Conservation (phyloP, 2,797 vertebrate species). For the Pogoniulus pusillus region DNA sequence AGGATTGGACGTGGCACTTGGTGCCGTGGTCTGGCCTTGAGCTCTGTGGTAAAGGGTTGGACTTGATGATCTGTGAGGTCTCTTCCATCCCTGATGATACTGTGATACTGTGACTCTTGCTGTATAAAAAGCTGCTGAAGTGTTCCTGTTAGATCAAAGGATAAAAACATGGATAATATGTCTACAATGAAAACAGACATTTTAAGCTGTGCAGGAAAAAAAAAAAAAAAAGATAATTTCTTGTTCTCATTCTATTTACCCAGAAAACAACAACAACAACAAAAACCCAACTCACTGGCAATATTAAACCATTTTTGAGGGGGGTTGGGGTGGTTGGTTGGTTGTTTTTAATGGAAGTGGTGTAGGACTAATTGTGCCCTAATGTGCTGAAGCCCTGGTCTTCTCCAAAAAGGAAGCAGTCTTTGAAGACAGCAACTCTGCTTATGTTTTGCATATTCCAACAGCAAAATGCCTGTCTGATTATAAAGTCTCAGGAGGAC, state of each 20-base stretch:
- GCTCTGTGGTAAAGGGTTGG: too few species aligned
- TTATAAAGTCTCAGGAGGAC: not conserved
- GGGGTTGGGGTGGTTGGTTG: too few species aligned
- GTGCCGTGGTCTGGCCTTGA: too few species aligned
- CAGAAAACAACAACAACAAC: not conserved
- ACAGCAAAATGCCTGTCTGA: not conserved
- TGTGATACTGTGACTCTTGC: too few species aligned
- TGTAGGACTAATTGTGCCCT: not conserved
- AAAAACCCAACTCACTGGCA: not conserved
- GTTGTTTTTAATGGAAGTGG: not conserved
- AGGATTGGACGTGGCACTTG: too few species aligned
- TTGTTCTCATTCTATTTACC: not conserved
- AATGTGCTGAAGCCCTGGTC: not conserved
- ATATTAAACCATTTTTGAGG: too few species aligned
- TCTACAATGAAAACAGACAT: not conserved
- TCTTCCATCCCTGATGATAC: too few species aligned
- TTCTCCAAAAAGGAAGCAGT: not conserved
- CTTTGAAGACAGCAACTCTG: not conserved
- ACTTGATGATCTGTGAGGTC: too few species aligned
- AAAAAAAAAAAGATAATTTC: not conserved
- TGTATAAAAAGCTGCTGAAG: not conserved
- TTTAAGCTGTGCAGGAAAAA: not conserved
- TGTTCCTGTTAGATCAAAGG: constrained; percentile 13
- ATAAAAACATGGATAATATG: not conserved
- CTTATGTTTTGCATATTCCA: not conserved